Percentiles rank a stretch among this genome's conserved stretches.
phyloP scores from a whole-genome alignment of 2,113 vertebrate genomes.

The Syngnathus floridae region DNA sequence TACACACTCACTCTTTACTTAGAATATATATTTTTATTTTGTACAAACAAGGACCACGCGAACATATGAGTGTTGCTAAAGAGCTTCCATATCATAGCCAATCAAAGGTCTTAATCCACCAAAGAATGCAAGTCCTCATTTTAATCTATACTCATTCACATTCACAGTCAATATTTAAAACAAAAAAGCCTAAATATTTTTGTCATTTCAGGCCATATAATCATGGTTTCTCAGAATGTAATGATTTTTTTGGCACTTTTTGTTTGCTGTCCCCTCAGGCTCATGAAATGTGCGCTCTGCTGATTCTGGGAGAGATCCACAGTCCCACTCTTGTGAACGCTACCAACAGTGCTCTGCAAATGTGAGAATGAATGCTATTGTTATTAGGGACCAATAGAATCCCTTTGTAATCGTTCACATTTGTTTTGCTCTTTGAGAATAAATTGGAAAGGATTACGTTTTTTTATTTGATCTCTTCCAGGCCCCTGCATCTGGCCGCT shows the following conservation, averaged over 20 bases:
- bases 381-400: background rate
- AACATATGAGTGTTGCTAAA: too few species aligned
- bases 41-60: too few species aligned
- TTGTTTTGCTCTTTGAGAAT: background rate
- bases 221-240: background rate
- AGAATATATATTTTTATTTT: too few species aligned
- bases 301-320: conserved; percentile 95
- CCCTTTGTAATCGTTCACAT: background rate
- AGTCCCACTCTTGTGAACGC: conserved; percentile 95
- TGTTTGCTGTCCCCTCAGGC: conserved; percentile 68
- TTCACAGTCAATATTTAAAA: too few species aligned
- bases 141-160: too few species aligned
- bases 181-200: too few species aligned
- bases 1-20: conserved; percentile 33
- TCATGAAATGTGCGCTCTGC: conserved; percentile 97
- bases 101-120: too few species aligned
- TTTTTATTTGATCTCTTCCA: conserved; percentile 29
- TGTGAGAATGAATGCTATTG: conserved; percentile 72
- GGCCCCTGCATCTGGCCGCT: conserved; percentile 95
- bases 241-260: background rate
- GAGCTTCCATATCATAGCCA: too few species aligned
- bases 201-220: too few species aligned
- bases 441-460: background rate
- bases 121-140: too few species aligned
- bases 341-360: conserved; percentile 93